phyloP scores from a whole-genome alignment of 2,888 invertebrate species.

The Campoplex capitator region DNA sequence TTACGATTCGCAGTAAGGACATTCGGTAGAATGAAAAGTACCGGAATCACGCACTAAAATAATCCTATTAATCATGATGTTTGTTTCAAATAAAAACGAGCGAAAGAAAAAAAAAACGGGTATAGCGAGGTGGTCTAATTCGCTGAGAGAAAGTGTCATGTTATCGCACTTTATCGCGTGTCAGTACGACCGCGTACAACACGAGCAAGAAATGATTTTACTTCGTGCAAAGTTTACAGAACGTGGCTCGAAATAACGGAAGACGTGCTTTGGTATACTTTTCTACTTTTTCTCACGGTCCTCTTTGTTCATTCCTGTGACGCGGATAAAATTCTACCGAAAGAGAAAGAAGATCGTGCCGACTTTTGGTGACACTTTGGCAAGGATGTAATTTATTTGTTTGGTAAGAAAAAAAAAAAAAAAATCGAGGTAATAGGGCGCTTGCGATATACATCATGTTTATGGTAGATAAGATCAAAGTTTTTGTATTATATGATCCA shows the following conservation, averaged over 20 bases:
- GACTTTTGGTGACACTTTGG: slow-evolving; percentile 3
- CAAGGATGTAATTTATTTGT: slow-evolving; percentile 25
- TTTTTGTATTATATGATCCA: neutral
- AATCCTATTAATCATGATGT: slow-evolving; percentile 5
- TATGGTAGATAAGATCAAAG: neutral
- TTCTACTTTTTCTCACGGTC: slow-evolving; percentile 11
- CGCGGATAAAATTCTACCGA: slow-evolving; percentile 32
- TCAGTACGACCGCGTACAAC: neutral
- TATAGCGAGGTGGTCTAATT: neutral
- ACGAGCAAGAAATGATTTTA: slow-evolving; percentile 32
- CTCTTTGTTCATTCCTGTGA: slow-evolving; percentile 26
- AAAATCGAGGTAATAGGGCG: neutral
- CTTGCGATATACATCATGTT: neutral
- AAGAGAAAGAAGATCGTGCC: neutral
- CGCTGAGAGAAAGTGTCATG: slow-evolving; percentile 18
- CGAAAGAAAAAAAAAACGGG: slow-evolving; percentile 1
- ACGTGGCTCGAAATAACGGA: slow-evolving; percentile 45
- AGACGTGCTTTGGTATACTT: slow-evolving; percentile 46
- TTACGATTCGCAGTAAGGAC: neutral
- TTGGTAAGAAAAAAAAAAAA: neutral
- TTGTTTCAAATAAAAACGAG: neutral
- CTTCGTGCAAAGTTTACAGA: slow-evolving; percentile 59
- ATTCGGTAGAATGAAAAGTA: neutral
- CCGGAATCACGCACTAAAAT: neutral
- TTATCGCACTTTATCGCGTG: slow-evolving; percentile 27